Evolutionary conservation across 2,888 invertebrate genomes (phyloP), one percentile per base, ranked within the genome.

Genomic region (Drosophila mimetica): DNA sequence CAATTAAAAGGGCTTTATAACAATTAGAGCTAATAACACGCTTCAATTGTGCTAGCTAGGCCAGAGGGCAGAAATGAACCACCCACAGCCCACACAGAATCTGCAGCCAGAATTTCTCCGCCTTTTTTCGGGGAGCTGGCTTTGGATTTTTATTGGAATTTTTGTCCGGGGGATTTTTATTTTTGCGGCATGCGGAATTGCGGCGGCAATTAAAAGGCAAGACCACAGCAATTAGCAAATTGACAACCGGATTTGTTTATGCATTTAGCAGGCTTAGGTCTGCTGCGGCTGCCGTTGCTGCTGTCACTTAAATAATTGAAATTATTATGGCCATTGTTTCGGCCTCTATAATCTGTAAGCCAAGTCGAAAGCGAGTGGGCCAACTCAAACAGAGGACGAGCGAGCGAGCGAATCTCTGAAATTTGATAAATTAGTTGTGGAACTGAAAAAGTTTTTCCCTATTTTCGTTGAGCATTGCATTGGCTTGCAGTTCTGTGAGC

Each of bases 1-100:
- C 82, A 83, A 83, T 83, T 83, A 83, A 83, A 83, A 84, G 84
- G 82, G 82, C 82, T 83, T 83, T 82, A 84, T 84, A 83, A 84
- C 82, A 83, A 83, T 83, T 83, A 83, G 78, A 79, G 82, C 82
- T 83, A 84, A 83, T 83, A 83, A 83, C 84, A 83, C 82, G 82
- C 82, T 84, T 83, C 82, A 83, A 83, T 83, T 83, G 84, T 84
- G 84, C 78, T 70, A 84, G 76, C 53, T 66, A 69, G 58, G 64
- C 79, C 76, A 58, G 39, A 47, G 79, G 79, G 70, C 58, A 64
- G 59, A 9, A 30, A 5, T 25, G 20, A 53, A 42, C 36, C 30
- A 16, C 25, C 34, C n/a, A n/a, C n/a, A n/a, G n/a, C n/a, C n/a
- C n/a, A n/a, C n/a, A n/a, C n/a, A n/a, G n/a, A n/a, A 48, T 67